Base-by-base conservation (phyloP, 2,113 vertebrate species). In the Cyrtonyx montezumae region DNA sequence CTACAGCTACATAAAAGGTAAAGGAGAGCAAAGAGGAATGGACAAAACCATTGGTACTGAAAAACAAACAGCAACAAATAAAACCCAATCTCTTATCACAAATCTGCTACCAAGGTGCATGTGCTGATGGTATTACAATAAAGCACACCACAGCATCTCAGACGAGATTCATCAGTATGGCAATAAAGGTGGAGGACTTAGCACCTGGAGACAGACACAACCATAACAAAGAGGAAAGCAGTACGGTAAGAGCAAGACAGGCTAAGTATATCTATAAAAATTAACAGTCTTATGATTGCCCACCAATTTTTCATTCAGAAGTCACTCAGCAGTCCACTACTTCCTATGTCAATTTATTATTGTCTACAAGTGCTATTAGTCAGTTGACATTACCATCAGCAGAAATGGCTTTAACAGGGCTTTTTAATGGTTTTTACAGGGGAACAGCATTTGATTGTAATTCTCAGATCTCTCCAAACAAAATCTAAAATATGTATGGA, bases 71-170 rank as follows among this genome's bases (percentile, higher is more conserved):
- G 11, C 40, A 26, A 14, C 13, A 28, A 53, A 28, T 5, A 51
- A 48, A 51, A 70, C 61, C 61, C 1, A 3, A 51, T 25, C 16
- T 65, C 23, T 4, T 49, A 49, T 36, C 46, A 21, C 20, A 6
- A 9, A 42, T 48, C 69, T 70, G 49, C 18, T 74, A 56, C 26
- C 43, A 37, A 59, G 14, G 34, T 63, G 21, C 8, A 10, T 42
- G 42, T 10, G 32, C 28, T 79, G 82, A 56, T n/a, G 48, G 28
- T 42, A 65, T 2, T 32, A 25, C 53, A 34, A 18, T 45, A 62
- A 71, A 51, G 32, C 40, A 69, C 0, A 0, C 15, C 71, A 40
- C 6, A 46, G n/a, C 46, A 66, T 32, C 68, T 69, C 6, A 0
- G 66, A 37, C 61, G 15, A 82, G 22, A 73, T 30, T 69, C 34